Conservation (phyloP, 1,140 invertebrate genomes). For the Brachionus asplanchnoidis region DNA sequence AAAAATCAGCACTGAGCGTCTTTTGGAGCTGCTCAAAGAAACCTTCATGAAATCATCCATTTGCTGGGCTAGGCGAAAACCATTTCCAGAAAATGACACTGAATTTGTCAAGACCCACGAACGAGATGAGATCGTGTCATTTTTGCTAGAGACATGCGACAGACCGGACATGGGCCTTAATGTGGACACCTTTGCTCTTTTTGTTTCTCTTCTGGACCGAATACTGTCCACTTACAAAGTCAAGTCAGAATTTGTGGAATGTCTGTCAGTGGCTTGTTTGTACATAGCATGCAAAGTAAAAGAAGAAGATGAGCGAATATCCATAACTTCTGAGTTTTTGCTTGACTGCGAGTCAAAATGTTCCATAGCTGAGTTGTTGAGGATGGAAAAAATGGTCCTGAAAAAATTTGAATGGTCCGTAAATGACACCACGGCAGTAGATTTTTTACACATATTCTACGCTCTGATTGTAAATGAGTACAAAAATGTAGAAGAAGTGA, state of each 20-base stretch:
- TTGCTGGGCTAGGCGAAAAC: background rate
- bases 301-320: slow-evolving; percentile 58
- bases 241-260: slow-evolving; percentile 53
- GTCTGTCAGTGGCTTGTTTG: slow-evolving; percentile 53
- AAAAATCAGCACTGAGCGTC: background rate
- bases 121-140: slow-evolving; percentile 20
- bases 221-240: slow-evolving; percentile 35
- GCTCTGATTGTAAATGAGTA: background rate
- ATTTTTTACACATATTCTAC: slow-evolving; percentile 53
- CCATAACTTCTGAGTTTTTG: slow-evolving; percentile 53
- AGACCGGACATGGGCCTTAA: background rate
- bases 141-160: slow-evolving; percentile 21
- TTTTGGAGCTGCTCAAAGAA: slow-evolving; percentile 10
- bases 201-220: slow-evolving; percentile 6
- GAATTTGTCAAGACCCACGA: slow-evolving; percentile 31
- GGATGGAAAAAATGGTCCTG: slow-evolving; percentile 56
- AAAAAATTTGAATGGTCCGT: slow-evolving; percentile 54
- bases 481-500: background rate
- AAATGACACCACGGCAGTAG: slow-evolving; percentile 49
- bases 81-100: background rate
- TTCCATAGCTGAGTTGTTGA: slow-evolving; percentile 53
- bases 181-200: slow-evolving; percentile 15
- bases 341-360: slow-evolving; percentile 52
- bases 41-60: slow-evolving; percentile 9
- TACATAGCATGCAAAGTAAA: slow-evolving; percentile 56